Conservation (phyloP, 2,113 vertebrate genomes). For the Myrmecobius fasciatus region DNA sequence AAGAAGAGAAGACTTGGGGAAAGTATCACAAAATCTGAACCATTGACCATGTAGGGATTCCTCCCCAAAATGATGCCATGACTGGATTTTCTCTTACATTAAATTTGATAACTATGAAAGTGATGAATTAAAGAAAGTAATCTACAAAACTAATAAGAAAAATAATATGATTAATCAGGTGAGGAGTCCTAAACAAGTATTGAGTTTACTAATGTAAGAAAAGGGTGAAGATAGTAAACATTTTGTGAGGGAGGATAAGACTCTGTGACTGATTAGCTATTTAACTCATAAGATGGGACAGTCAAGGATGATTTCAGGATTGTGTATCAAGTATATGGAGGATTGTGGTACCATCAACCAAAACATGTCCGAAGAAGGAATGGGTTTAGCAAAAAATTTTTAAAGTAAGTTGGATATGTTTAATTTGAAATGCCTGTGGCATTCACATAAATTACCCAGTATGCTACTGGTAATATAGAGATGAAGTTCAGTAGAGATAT, state of each 20-base stretch:
- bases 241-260: neutral
- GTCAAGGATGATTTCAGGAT: neutral
- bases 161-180: neutral
- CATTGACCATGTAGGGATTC: neutral
- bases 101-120: neutral
- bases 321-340: neutral
- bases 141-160: neutral
- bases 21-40: neutral
- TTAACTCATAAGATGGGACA: neutral
- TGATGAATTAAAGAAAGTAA: neutral
- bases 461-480: neutral
- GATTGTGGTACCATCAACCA: neutral
- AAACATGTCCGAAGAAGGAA: neutral
- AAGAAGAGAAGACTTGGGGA: neutral
- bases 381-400: neutral
- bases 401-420: neutral
- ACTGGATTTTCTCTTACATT: neutral
- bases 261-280: neutral
- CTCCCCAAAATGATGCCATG: neutral
- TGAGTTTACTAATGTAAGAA: neutral
- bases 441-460: accelerated
- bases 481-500: neutral
- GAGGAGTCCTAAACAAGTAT: neutral
- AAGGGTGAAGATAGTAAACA: neutral
- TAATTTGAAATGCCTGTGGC: neutral